phyloP scores from a whole-genome alignment of 2,888 invertebrate genomes.

The Geotrupes spiniger region DNA sequence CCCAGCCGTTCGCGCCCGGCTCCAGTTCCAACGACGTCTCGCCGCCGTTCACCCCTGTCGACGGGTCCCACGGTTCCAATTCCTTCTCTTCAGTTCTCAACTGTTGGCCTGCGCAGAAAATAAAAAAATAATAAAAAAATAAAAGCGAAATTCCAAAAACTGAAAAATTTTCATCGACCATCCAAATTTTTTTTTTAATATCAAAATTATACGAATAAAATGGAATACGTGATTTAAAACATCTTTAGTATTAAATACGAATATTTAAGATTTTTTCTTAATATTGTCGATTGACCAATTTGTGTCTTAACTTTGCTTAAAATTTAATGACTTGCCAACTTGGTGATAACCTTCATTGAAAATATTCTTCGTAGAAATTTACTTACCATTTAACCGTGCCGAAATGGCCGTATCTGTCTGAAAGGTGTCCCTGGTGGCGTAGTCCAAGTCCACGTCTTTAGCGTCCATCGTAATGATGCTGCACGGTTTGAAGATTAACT shows the following conservation, averaged over 20 bases:
- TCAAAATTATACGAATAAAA: too few relatives aligned
- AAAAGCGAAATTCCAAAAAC: not conserved
- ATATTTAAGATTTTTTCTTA: too few relatives aligned
- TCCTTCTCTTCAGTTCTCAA: conserved; percentile 66
- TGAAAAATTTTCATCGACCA: too few relatives aligned
- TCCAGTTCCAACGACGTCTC: conserved; percentile 67
- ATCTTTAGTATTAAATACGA: too few relatives aligned
- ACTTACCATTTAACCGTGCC: conserved; percentile 70
- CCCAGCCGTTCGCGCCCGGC: conserved; percentile 89
- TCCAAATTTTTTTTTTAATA: too few relatives aligned
- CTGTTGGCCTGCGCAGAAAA: conserved; percentile 25
- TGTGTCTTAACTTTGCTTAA: too few relatives aligned
- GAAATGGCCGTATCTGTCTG: conserved; percentile 88
- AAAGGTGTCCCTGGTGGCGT: conserved; percentile 83
- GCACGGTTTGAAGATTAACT: conserved; percentile 77
- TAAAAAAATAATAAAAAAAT: too few relatives aligned
- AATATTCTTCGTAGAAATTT: too few relatives aligned
- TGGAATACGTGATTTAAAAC: too few relatives aligned
- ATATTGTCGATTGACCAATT: too few relatives aligned
- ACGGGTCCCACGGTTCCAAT: conserved; percentile 85
- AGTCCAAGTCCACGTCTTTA: conserved; percentile 83
- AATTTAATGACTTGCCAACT: too few relatives aligned
- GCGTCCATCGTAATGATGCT: conserved; percentile 83
- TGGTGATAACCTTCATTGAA: too few relatives aligned
- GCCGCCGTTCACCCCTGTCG: conserved; percentile 48